A percentile compares a stretch with the other conserved stretches of the same genome.
Evolutionary conservation across 2,113 vertebrate species (phyloP).

Genomic region (Saimiri boliviensis): DNA sequence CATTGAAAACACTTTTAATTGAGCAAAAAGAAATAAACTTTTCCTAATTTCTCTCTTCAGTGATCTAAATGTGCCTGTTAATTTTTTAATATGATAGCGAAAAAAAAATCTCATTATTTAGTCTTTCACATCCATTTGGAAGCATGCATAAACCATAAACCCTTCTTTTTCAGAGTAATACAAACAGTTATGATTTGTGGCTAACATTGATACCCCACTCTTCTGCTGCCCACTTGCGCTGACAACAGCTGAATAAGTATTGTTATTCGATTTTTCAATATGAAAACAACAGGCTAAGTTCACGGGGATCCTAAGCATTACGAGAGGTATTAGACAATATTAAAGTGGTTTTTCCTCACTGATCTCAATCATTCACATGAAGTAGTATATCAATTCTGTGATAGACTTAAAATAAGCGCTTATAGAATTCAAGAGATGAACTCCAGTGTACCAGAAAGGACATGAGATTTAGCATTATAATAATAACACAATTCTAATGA

Average conservation of each 20-base stretch:
- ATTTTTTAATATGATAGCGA: neutral
- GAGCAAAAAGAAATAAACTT: neutral
- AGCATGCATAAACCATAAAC: neutral
- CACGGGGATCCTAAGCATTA: neutral
- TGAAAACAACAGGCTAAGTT: neutral
- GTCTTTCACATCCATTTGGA: neutral
- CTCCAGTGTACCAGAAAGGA: neutral
- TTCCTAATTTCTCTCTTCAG: neutral
- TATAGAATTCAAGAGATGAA: conserved; percentile 27
- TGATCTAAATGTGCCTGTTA: neutral
- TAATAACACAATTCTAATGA: neutral
- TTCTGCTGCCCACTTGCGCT: neutral
- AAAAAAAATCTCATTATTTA: neutral
- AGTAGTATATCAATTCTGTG: neutral
- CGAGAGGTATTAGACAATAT: neutral
- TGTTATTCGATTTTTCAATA: neutral
- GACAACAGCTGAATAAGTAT: neutral
- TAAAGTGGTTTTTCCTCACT: conserved; percentile 19
- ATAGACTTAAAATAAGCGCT: neutral
- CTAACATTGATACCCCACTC: neutral
- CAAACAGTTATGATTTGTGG: neutral
- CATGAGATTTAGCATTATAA: neutral
- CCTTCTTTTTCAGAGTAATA: neutral
- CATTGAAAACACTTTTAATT: neutral
- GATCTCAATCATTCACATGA: neutral